Evolutionary conservation across 2,797 vertebrate genomes (phyloP), one percentile per base, ranked within the genome.

Genomic region (Microctenopoma lineatum): DNA sequence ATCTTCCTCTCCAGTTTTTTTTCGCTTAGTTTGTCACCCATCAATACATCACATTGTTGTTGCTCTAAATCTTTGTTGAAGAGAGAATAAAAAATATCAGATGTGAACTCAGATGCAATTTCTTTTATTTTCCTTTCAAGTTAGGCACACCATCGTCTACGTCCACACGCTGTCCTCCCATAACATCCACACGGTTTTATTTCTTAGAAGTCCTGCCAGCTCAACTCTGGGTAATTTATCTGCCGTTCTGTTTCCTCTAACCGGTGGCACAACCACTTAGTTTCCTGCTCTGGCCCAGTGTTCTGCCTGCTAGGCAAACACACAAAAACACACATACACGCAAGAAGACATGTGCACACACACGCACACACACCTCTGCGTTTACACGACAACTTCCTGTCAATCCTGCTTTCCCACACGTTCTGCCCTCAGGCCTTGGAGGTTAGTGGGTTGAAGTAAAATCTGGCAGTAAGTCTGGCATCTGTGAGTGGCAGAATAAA

Each of bases 191-290:
- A 79, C 76, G 73, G 75, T 66, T 58, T 25, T 34, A 53, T 18
- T 59, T 59, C 77, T 91, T 84, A 87, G 87, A 94, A 89, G 90
- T 90, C 53, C 71, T 88, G 89, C 91, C 91, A 90, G 75, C 61
- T 73, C 71, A 66, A 88, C 85, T 86, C 72, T 66, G 79, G 75
- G 80, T 90, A 75, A 93, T 89, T 91, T 84, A 87, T 88, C 84
- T 85, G 61, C 83, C 39, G 16, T 52, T 90, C 70, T 80, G 81
- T 83, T 85, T 88, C 84, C 86, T 88, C 70, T 84, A 81, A 86
- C 86, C 79, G 73, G 75, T 89, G 83, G 83, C 87, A 89, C 79
- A 73, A 87, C 79, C 63, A 48, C 82, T 83, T 65, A 1, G 84
- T 87, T 91, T 92, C 86, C 87, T 86, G 84, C 61, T 62, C 81